phyloP scores from a whole-genome alignment of 2,113 vertebrate species.

The Colossoma macropomum region DNA sequence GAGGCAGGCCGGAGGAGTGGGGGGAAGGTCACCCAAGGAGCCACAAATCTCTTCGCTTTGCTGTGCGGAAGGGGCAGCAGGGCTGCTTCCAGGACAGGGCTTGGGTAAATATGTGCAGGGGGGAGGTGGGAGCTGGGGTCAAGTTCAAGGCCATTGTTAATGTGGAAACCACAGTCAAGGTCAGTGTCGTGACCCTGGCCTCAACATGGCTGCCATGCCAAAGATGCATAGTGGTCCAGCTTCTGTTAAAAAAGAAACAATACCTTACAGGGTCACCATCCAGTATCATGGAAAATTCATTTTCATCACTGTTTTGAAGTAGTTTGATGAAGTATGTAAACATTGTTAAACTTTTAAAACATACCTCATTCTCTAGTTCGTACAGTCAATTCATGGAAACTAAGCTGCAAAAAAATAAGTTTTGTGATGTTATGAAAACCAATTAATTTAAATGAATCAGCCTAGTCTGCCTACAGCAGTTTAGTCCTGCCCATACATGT shows the following conservation, averaged over 20 bases:
- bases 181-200: not conserved
- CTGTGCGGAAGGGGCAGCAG: not conserved
- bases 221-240: not conserved
- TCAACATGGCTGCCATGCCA: not conserved
- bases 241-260: not conserved
- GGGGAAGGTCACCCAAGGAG: slow-evolving; percentile 87
- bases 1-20: slow-evolving; percentile 82
- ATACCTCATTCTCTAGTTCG: too few species aligned
- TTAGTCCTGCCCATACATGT: too few species aligned
- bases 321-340: too few species aligned
- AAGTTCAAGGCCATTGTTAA: slow-evolving; percentile 33
- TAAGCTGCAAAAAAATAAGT: too few species aligned
- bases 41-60: slow-evolving; percentile 77
- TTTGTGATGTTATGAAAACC: too few species aligned
- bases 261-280: not conserved
- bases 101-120: slow-evolving; percentile 24
- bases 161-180: not conserved
- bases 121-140: not conserved
- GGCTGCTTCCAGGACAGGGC: slow-evolving; percentile 8
- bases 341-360: too few species aligned
- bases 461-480: too few species aligned
- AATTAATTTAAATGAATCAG: too few species aligned
- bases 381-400: too few species aligned
- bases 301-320: too few species aligned
- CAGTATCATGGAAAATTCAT: not conserved